Evolutionary conservation across 1,140 invertebrate species (phyloP).

Genomic region (Atta colombica): DNA sequence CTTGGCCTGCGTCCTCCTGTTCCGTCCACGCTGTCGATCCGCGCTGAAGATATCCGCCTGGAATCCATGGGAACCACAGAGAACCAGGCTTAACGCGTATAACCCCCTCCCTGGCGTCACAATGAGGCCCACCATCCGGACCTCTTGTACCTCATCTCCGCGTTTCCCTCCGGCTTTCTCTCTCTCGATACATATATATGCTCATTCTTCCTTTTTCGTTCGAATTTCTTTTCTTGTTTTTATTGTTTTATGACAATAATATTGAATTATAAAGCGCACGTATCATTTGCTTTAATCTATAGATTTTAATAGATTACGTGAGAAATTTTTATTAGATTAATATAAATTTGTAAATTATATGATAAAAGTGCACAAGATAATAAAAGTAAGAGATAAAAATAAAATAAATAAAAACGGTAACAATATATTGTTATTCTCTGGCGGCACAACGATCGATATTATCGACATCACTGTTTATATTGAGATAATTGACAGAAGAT

Average conservation of each 20-base stretch:
- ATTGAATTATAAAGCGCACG: not conserved
- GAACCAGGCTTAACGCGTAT: constrained; percentile 83
- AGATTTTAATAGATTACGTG: not conserved
- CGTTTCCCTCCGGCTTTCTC: constrained; percentile 42
- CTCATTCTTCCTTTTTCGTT: constrained; percentile 3
- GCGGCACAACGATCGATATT: constrained; percentile 9
- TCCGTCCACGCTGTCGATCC: constrained; percentile 84
- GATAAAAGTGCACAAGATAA: not conserved
- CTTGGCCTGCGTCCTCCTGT: constrained; percentile 67
- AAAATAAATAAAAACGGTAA: not conserved
- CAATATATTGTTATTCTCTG: not conserved
- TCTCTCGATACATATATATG: constrained; percentile 41
- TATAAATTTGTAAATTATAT: not conserved
- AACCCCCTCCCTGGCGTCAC: constrained; percentile 79
- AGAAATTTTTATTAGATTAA: not conserved
- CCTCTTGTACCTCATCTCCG: constrained; percentile 14
- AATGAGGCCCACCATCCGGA: constrained; percentile 30
- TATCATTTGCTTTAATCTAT: not conserved
- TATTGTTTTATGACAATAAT: not conserved
- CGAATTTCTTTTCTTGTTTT: not conserved
- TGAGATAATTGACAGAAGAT: constrained; percentile 66
- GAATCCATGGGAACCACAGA: constrained; percentile 87
- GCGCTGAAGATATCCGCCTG: constrained; percentile 85
- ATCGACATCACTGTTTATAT: constrained; percentile 31
- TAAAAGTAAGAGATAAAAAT: not conserved